Conservation (phyloP, 1,140 invertebrate species). For the Drosophila sulfurigaster region DNA sequence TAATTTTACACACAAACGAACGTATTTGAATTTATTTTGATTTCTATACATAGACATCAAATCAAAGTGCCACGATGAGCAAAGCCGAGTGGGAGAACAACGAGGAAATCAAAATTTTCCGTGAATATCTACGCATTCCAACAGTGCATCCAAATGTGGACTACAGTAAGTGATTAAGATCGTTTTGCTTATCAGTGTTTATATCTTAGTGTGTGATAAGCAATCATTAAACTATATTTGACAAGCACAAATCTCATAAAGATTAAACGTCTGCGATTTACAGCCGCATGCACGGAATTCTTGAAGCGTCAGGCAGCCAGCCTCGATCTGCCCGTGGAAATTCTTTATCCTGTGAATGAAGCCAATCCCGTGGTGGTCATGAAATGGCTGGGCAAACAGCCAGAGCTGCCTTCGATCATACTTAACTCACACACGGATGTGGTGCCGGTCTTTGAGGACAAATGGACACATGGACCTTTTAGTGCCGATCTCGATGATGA, state of each 20-base stretch:
- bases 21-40: neutral
- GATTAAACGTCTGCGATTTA: conserved; percentile 35
- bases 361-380: conserved; percentile 85
- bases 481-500: conserved; percentile 89
- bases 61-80: conserved; percentile 30
- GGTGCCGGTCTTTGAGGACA: conserved; percentile 92
- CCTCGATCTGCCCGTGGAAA: conserved; percentile 42
- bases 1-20: neutral
- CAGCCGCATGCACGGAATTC: conserved; percentile 60
- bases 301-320: conserved; percentile 50
- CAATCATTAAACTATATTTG: conserved; percentile 11
- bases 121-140: conserved; percentile 92
- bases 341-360: conserved; percentile 44
- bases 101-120: conserved; percentile 91
- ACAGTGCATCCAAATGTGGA: conserved; percentile 93
- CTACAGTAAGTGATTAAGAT: conserved; percentile 88
- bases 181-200: neutral
- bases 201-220: neutral
- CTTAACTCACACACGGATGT: conserved; percentile 87
- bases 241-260: conserved; percentile 20
- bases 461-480: conserved; percentile 90
- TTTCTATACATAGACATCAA: conserved; percentile 1
- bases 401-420: conserved; percentile 89
- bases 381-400: conserved; percentile 92
- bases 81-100: conserved; percentile 85